Evolutionary conservation across 1,140 invertebrate genomes (phyloP).

Genomic region (Caenorhabditis briggsae): DNA sequence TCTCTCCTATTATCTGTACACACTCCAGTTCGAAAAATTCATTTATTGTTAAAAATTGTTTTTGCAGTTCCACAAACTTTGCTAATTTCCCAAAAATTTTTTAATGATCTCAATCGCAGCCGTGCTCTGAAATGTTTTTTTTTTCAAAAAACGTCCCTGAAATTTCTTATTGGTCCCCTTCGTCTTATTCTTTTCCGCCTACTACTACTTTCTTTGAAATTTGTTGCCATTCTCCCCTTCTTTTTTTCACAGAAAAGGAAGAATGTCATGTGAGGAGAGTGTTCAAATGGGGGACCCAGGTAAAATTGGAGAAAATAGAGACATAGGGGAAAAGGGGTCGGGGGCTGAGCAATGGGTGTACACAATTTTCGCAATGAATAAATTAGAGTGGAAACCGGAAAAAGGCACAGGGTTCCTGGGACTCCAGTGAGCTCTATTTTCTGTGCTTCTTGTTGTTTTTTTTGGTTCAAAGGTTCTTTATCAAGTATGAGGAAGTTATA

Average conservation of each 20-base stretch:
- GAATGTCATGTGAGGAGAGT: slow-evolving; percentile 37
- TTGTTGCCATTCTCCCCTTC: not conserved
- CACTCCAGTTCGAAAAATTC: no score
- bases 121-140: no score
- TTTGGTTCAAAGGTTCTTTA: not conserved
- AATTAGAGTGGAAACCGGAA: slow-evolving; percentile 19
- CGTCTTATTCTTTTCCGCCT: not conserved
- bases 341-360: not conserved
- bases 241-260: not conserved
- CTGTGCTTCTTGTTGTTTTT: not conserved
- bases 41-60: no score
- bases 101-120: no score
- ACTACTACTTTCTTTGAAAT: not conserved
- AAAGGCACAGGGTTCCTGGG: not conserved
- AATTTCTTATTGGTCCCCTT: no score
- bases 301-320: slow-evolving; percentile 3
- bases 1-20: no score
- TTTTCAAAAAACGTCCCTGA: no score
- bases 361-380: slow-evolving; percentile 56
- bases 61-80: no score
- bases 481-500: not conserved
- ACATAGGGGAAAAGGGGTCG: not conserved
- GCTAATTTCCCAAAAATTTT: no score
- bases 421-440: not conserved
- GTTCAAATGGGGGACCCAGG: slow-evolving; percentile 42